Percentiles rank a stretch among this genome's conserved stretches.
Conservation (phyloP, 2,888 invertebrate species). For the Drosophila mercatorum region DNA sequence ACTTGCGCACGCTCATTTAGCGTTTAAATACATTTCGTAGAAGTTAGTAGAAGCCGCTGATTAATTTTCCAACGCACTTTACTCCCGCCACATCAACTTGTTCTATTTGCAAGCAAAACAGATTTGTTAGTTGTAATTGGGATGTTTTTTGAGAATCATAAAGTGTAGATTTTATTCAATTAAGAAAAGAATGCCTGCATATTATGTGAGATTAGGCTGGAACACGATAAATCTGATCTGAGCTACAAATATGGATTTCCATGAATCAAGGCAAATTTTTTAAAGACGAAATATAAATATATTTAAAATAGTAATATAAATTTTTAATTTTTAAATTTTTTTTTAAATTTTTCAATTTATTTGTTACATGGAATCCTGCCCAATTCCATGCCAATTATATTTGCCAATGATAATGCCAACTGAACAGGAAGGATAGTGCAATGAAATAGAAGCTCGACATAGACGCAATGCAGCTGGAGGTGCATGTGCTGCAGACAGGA, state of each 20-base stretch:
- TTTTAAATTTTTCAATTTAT: background rate
- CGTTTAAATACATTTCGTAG: constrained; percentile 46
- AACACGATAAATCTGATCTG: too few relatives aligned
- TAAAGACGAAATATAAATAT: too few relatives aligned
- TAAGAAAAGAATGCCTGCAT: background rate
- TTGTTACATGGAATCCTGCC: background rate
- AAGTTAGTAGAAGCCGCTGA: constrained; percentile 32
- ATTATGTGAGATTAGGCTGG: background rate
- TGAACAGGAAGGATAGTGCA: constrained; percentile 14
- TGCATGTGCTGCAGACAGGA: constrained; percentile 29
- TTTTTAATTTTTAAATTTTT: background rate
- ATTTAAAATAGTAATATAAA: background rate
- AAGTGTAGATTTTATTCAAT: constrained; percentile 5
- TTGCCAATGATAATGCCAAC: background rate
- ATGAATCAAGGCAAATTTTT: too few relatives aligned
- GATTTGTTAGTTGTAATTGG: constrained; percentile 29
- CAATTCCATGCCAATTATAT: background rate
- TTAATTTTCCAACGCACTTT: constrained; percentile 44
- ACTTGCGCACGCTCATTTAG: constrained; percentile 46
- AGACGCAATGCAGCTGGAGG: constrained; percentile 18
- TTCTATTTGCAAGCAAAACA: background rate
- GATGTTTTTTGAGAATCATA: constrained; percentile 1
- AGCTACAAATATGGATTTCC: too few relatives aligned
- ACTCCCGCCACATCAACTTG: background rate
- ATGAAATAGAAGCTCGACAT: constrained; percentile 19